Evolutionary conservation across 2,888 invertebrate species (phyloP), one percentile per base, ranked within the genome.

Genomic region (Lottia scabra): DNA sequence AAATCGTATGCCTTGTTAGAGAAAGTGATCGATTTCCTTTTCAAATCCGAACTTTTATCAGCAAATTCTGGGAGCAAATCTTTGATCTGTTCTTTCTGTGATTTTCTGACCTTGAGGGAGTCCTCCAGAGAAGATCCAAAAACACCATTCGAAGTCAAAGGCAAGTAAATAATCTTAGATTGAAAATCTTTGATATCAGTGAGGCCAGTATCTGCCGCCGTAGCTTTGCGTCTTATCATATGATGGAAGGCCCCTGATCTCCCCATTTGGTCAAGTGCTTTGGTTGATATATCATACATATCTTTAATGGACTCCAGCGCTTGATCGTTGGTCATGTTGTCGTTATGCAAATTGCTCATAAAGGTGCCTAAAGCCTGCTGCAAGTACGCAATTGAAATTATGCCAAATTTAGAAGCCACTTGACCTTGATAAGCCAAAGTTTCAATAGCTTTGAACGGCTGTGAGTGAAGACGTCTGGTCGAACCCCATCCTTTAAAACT

Each of bases 51-150:
- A 23, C 62, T 12, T 26, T 62, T 62, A 19, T 26, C 19, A 23
- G 8, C 26, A 62, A 56, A 71, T 27, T 73, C 75, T 38, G 74
- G 72, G 13, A 67, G 26, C 1, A 75, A 38, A 43, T 74, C 70
- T 4, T 23, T 62, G 12, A 78, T 27, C 19, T 74, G 69, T n/a
- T 74, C 70, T 38, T 74, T 76, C 46, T 75, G 71, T 70, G 74
- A 75, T 69, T 79, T 79, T 26, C 73, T 46, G 43, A 70, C 63
- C 65, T 76, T 75, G 15, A 77, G 67, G 23, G 65, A 73, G 1
- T 70, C 56, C 23, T 76, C 63, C 15, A 77, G 45, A 2, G 65
- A 74, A n/a, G 64, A 56, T 16, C 74, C 75, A 63, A 75, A 77
- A 5, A 79, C 72, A 6, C 73, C 76, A 13, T 73, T 13, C 56